Evolutionary conservation across 2,888 invertebrate species (phyloP).

Genomic region (Autographa gamma): DNA sequence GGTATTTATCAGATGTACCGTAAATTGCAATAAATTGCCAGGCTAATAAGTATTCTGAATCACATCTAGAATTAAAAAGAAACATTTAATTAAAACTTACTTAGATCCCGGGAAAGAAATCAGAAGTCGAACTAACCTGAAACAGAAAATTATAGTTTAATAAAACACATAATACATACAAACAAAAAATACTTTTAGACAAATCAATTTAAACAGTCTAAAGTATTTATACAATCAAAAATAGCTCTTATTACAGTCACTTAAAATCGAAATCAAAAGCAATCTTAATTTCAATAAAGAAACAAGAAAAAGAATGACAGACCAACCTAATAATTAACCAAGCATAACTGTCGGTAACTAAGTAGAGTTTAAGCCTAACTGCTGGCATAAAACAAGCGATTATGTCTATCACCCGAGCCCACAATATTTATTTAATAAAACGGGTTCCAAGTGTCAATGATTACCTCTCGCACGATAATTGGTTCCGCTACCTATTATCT

Average conservation of each 20-base stretch:
- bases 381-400: constrained; percentile 12
- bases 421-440: constrained; percentile 17
- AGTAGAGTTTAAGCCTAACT: neutral
- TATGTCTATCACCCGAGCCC: neutral
- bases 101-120: neutral
- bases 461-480: constrained; percentile 14
- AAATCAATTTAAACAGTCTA: no score
- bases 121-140: neutral
- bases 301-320: neutral
- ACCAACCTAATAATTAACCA: neutral
- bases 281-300: neutral
- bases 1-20: no score
- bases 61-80: no score
- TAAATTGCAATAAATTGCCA: no score
- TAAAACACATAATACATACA: neutral
- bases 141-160: neutral
- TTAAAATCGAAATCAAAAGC: no score
- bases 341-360: neutral
- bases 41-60: no score
- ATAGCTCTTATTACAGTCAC: no score
- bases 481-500: constrained; percentile 22
- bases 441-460: constrained; percentile 31
- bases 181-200: no score
- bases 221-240: no score
- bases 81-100: neutral